phyloP scores from a whole-genome alignment of 2,888 invertebrate genomes.

The Notodonta dromedarius region DNA sequence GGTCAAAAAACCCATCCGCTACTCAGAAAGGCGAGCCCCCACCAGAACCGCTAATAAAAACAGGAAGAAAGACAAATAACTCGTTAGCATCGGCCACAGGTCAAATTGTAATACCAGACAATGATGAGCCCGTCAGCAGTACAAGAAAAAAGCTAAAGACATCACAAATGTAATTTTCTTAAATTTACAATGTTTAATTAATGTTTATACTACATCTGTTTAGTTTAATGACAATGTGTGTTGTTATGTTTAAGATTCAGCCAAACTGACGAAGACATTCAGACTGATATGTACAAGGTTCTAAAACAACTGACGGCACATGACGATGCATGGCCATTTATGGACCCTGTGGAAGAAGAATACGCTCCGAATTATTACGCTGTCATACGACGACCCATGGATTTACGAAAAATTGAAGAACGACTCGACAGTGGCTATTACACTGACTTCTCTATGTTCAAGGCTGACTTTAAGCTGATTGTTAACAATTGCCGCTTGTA shows the following conservation, averaged over 20 bases:
- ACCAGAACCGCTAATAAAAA: conserved; percentile 68
- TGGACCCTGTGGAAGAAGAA: conserved; percentile 96
- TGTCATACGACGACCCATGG: conserved; percentile 92
- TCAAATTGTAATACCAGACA: conserved; percentile 89
- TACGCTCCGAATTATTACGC: conserved; percentile 94
- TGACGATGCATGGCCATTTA: conserved; percentile 97
- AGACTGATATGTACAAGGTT: conserved; percentile 96
- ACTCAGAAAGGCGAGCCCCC: conserved; percentile 72
- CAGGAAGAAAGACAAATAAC: conserved; percentile 93
- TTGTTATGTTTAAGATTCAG: conserved; percentile 85
- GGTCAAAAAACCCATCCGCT: conserved; percentile 68
- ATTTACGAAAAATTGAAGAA: conserved; percentile 94
- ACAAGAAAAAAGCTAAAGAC: conserved; percentile 86
- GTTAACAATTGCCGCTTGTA: conserved; percentile 96
- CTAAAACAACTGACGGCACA: conserved; percentile 94
- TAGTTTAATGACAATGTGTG: conserved; percentile 3
- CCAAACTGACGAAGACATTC: conserved; percentile 92
- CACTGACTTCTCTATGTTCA: conserved; percentile 90
- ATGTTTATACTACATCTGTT: not conserved
- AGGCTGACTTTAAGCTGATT: conserved; percentile 95
- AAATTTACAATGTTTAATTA: not conserved
- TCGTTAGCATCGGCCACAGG: conserved; percentile 93
- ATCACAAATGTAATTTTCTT: conserved; percentile 86
- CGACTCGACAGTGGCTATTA: conserved; percentile 93
- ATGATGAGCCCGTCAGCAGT: conserved; percentile 71